Percentiles rank a stretch among this genome's conserved stretches.
phyloP scores from a whole-genome alignment of 2,888 invertebrate species.

The Strigamia transsilvanica region DNA sequence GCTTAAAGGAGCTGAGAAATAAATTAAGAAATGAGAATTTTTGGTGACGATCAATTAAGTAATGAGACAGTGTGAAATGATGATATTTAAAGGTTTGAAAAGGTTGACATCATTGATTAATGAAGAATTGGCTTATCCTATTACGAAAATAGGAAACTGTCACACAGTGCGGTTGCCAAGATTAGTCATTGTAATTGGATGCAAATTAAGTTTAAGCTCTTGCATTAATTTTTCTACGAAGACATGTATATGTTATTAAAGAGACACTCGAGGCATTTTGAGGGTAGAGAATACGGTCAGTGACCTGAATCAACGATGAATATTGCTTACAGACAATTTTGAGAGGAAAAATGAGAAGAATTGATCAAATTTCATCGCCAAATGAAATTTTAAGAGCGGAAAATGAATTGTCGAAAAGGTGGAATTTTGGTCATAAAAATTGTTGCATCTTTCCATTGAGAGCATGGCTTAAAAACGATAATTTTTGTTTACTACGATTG shows the following conservation, averaged over 20 bases:
- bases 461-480: too few relatives aligned
- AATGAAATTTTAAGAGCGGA: too few relatives aligned
- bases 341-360: too few relatives aligned
- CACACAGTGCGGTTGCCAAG: slow-evolving; percentile 2
- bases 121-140: slow-evolving; percentile 10
- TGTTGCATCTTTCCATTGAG: too few relatives aligned
- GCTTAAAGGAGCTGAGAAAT: slow-evolving; percentile 74
- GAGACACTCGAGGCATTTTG: background rate
- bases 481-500: too few relatives aligned
- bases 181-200: slow-evolving; percentile 25
- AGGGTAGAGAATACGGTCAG: too few relatives aligned
- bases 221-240: background rate
- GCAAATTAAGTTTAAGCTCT: slow-evolving; percentile 18
- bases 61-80: background rate
- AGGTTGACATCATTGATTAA: slow-evolving; percentile 23
- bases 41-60: background rate
- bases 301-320: too few relatives aligned
- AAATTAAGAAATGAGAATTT: background rate
- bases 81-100: slow-evolving; percentile 10
- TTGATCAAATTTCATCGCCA: too few relatives aligned
- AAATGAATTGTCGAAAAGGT: too few relatives aligned
- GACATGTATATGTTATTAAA: background rate
- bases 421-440: too few relatives aligned
- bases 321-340: too few relatives aligned
- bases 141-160: slow-evolving; percentile 15